Conservation (phyloP, 2,888 invertebrate species). For the Ferrisia virgata region DNA sequence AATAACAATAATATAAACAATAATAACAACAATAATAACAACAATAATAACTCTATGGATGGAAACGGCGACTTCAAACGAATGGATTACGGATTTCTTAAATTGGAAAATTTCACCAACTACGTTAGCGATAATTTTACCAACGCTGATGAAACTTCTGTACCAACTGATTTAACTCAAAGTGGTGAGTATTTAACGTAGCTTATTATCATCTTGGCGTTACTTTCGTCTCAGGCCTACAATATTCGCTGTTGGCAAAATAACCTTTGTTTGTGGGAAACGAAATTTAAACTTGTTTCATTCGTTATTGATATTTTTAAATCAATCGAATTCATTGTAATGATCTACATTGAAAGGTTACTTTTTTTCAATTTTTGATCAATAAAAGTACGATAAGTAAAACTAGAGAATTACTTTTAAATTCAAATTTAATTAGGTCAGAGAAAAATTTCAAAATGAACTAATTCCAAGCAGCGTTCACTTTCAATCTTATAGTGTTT, state of each 20-base stretch:
- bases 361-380: no score
- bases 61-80: constrained; percentile 47
- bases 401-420: no score
- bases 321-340: no score
- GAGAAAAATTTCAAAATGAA: no score
- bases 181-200: not conserved
- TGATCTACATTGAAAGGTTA: no score
- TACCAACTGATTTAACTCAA: constrained; percentile 48
- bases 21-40: constrained; percentile 47
- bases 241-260: not conserved
- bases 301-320: no score
- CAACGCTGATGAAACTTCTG: constrained; percentile 47
- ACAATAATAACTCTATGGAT: constrained; percentile 47
- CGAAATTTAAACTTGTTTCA: no score
- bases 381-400: no score
- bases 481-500: no score
- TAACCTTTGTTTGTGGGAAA: no score
- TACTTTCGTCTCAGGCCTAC: not conserved
- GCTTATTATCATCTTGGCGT: not conserved
- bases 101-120: constrained; percentile 37
- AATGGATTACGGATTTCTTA: constrained; percentile 31
- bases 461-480: no score
- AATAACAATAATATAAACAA: constrained; percentile 46
- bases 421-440: no score
- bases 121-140: constrained; percentile 45